Percentiles rank a stretch among this genome's conserved stretches.
Conservation (phyloP, 2,113 vertebrate genomes). For the Pogona vitticeps region DNA sequence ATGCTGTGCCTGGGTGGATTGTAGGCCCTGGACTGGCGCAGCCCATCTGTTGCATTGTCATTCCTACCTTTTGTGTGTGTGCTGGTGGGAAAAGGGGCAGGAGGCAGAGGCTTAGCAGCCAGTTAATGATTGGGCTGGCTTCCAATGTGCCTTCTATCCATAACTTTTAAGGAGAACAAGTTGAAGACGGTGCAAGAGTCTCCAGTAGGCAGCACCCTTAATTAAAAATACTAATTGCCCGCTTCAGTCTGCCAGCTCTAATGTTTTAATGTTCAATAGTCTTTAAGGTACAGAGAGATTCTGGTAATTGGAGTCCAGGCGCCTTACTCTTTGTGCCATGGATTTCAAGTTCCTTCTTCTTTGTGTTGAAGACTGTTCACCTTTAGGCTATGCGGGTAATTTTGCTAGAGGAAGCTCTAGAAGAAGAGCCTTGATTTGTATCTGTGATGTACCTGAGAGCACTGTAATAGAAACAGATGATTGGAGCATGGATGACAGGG, state of each 20-base stretch:
- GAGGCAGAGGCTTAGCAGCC: background rate
- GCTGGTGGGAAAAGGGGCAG: background rate
- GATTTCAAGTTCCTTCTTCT: background rate
- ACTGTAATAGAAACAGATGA: background rate
- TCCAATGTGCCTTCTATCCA: constrained; percentile 1
- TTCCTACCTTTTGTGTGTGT: background rate
- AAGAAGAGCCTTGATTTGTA: background rate
- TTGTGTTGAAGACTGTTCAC: background rate
- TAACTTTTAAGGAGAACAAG: background rate
- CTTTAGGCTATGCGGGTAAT: background rate
- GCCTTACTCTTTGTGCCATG: background rate
- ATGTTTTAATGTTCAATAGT: too few species aligned
- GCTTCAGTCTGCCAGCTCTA: too few species aligned
- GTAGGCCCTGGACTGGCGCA: constrained; percentile 20
- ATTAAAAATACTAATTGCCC: too few species aligned
- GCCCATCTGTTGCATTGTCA: constrained; percentile 37
- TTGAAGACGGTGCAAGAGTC: background rate
- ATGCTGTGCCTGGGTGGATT: constrained; percentile 22
- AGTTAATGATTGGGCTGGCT: background rate
- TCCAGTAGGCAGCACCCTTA: background rate
- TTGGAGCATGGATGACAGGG: background rate
- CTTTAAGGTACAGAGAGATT: too few species aligned
- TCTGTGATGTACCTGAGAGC: background rate
- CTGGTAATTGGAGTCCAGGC: too few species aligned
- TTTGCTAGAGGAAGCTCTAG: background rate